A percentile compares a stretch with the other conserved stretches of the same genome.
Evolutionary conservation across 1,140 invertebrate genomes (phyloP).

Genomic region (Drosophila sucinea): DNA sequence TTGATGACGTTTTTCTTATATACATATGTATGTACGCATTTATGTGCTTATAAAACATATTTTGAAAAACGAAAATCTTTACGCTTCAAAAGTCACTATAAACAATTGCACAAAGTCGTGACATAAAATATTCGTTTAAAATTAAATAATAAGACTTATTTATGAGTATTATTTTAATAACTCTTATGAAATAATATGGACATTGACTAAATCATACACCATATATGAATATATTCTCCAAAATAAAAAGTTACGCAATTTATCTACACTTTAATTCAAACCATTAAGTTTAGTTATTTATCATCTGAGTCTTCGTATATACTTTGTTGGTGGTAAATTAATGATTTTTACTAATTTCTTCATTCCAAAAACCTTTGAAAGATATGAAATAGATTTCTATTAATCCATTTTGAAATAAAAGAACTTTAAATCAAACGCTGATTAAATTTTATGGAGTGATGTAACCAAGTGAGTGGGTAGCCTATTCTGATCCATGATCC

Average conservation of each 20-base stretch:
- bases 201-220: no score
- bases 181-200: neutral
- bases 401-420: no score
- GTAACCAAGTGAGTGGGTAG: no score
- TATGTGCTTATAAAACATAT: slow-evolving; percentile 15
- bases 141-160: slow-evolving; percentile 15
- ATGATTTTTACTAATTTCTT: neutral
- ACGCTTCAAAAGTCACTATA: neutral
- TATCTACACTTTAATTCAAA: neutral
- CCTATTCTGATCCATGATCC: no score
- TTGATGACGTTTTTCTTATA: neutral
- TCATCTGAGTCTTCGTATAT: neutral
- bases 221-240: neutral
- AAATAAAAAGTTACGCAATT: neutral
- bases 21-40: slow-evolving; percentile 15
- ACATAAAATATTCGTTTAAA: no score
- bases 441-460: no score
- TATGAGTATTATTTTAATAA: slow-evolving; percentile 19
- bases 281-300: neutral
- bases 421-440: no score
- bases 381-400: no score
- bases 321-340: neutral
- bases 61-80: neutral
- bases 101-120: neutral
- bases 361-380: neutral